phyloP scores from a whole-genome alignment of 2,888 invertebrate species.

The Cerastoderma edule region DNA sequence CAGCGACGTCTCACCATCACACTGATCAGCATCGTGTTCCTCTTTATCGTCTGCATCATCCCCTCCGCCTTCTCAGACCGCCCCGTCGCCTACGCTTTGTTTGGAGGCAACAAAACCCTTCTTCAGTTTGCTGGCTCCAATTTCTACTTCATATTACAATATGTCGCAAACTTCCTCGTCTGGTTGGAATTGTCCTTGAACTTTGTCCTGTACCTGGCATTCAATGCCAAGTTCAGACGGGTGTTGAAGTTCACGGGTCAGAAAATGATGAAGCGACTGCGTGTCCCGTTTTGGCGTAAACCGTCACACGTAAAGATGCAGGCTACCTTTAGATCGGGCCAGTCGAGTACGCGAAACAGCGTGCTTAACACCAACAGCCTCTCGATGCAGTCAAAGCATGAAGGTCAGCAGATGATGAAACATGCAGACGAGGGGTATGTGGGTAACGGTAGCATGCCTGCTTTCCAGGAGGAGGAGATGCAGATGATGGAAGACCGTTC shows the following conservation, averaged over 20 bases:
- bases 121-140: conserved; percentile 62
- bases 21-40: conserved; percentile 78
- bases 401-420: conserved; percentile 3
- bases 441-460: neutral
- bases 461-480: conserved; percentile 7
- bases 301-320: conserved; percentile 44
- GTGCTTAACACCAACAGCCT: conserved; percentile 65
- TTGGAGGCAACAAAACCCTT: conserved; percentile 58
- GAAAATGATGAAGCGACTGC: conserved; percentile 60
- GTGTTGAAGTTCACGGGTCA: conserved; percentile 68
- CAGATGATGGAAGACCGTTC: conserved; percentile 11
- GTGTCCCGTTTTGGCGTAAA: conserved; percentile 45
- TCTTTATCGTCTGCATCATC: conserved; percentile 79
- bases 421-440: neutral
- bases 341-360: conserved; percentile 63
- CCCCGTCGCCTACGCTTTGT: conserved; percentile 75
- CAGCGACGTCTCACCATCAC: conserved; percentile 79
- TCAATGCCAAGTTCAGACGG: conserved; percentile 75
- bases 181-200: conserved; percentile 79
- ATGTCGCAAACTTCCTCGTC: conserved; percentile 75
- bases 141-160: conserved; percentile 69
- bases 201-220: conserved; percentile 81
- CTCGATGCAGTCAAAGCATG: conserved; percentile 54
- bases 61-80: conserved; percentile 78
- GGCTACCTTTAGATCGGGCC: conserved; percentile 62